These are phyloP conservation scores for Archocentrus centrarchus DNA, from an alignment of 2,113 vertebrate species.

Conservation along the genomic window DNA sequence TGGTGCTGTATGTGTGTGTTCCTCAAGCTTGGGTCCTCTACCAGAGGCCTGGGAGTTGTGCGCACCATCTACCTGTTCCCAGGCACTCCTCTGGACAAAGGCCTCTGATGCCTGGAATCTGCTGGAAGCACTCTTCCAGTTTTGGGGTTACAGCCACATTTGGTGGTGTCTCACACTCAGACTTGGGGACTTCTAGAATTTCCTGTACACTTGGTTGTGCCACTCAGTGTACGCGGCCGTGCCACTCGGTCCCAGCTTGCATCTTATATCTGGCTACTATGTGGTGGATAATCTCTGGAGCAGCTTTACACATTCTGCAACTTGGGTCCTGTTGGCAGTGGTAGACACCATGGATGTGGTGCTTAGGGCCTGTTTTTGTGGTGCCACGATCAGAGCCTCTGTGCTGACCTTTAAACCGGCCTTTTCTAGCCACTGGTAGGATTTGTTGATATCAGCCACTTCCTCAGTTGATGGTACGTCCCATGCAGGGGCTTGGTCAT, in stretches of 20 bases:
- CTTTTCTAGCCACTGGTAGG: neutral
- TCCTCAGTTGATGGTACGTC: neutral
- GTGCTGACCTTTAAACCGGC: neutral
- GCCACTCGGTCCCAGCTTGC: neutral
- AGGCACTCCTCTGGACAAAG: neutral
- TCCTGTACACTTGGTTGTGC: neutral
- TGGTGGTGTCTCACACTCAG: neutral
- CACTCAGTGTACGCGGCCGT: neutral
- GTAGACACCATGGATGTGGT: neutral
- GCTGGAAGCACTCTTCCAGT: neutral
- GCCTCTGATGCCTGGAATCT: neutral
- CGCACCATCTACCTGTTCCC: too few relatives aligned
- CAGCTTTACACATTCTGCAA: neutral
- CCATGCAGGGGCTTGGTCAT: neutral
- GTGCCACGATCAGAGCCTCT: neutral
- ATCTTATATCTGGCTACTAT: neutral
- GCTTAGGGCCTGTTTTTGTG: neutral
- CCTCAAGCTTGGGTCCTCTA: neutral
- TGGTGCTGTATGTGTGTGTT: neutral
- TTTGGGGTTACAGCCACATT: neutral
- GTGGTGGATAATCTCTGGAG: neutral
- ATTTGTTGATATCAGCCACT: neutral
- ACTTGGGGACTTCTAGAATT: neutral
- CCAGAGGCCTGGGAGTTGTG: neutral
- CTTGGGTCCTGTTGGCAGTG: neutral